phyloP scores from a whole-genome alignment of 1,140 invertebrate genomes.

The Mamestra configurata region DNA sequence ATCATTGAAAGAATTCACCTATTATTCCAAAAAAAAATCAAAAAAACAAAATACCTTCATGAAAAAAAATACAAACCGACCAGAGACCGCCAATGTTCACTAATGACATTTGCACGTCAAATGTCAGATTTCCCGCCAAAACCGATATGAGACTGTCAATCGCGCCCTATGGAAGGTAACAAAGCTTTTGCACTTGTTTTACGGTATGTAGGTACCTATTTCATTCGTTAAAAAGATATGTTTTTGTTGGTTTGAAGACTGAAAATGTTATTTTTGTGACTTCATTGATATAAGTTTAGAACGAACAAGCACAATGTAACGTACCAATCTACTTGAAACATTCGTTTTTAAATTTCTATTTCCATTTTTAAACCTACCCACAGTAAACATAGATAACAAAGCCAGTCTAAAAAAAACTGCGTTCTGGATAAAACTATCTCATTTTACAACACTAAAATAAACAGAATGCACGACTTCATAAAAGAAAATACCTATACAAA shows the following conservation, averaged over 20 bases:
- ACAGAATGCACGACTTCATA: background rate
- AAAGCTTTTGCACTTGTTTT: too few species aligned
- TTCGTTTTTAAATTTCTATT: too few species aligned
- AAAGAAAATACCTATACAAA: constrained; percentile 9
- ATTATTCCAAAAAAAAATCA: background rate
- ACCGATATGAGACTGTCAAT: constrained; percentile 56
- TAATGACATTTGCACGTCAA: constrained; percentile 64
- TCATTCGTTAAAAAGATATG: constrained; percentile 7
- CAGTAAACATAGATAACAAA: too few species aligned
- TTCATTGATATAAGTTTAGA: background rate
- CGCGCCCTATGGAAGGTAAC: constrained; percentile 27
- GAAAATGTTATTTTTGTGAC: background rate
- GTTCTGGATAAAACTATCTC: too few species aligned
- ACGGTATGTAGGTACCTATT: too few species aligned
- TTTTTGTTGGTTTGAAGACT: background rate
- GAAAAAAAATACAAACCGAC: background rate
- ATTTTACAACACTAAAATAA: background rate
- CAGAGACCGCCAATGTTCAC: background rate
- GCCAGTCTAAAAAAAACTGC: too few species aligned
- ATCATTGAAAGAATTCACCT: too few species aligned
- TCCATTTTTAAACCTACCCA: too few species aligned
- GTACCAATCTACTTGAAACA: too few species aligned
- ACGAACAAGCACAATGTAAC: too few species aligned
- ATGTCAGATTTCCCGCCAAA: constrained; percentile 68
- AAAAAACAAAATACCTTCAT: background rate